Conservation (phyloP, 2,113 vertebrate genomes). For the Psittacara wagleri region DNA sequence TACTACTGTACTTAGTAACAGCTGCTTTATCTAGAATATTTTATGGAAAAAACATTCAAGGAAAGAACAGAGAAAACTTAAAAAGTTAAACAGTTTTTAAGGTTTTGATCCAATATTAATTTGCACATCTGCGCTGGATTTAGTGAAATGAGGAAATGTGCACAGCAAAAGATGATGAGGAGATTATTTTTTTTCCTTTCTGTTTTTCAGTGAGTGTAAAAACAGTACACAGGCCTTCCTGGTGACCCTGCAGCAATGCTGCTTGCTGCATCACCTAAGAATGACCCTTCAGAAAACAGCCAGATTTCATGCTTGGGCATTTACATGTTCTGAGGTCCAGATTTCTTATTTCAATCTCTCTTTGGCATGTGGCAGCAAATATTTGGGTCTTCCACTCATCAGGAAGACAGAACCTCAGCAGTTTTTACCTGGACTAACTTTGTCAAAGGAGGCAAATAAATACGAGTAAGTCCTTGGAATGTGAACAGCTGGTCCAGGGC, state of each 20-base stretch:
- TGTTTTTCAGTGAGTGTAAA: not conserved
- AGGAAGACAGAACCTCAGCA: not conserved
- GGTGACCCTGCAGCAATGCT: no score
- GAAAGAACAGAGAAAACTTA: not conserved
- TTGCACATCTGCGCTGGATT: not conserved
- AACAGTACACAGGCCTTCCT: not conserved
- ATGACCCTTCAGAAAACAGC: not conserved
- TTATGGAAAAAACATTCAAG: not conserved
- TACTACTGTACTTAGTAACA: not conserved
- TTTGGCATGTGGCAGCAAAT: not conserved
- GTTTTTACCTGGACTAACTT: not conserved
- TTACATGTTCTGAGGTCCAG: not conserved
- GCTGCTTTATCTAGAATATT: not conserved
- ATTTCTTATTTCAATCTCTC: not conserved
- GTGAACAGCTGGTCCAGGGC: rapidly evolving
- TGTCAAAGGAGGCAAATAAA: not conserved
- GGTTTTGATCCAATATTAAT: slow-evolving; percentile 23
- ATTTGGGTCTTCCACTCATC: not conserved
- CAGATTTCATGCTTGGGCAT: not conserved
- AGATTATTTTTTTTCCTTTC: not conserved
- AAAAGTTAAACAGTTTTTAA: slow-evolving; percentile 7
- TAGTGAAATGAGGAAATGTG: not conserved
- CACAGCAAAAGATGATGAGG: not conserved
- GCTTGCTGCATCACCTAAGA: not conserved
- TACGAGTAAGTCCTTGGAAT: not conserved